Evolutionary conservation across 2,888 invertebrate genomes (phyloP).

Genomic region (Archips crataeganus): DNA sequence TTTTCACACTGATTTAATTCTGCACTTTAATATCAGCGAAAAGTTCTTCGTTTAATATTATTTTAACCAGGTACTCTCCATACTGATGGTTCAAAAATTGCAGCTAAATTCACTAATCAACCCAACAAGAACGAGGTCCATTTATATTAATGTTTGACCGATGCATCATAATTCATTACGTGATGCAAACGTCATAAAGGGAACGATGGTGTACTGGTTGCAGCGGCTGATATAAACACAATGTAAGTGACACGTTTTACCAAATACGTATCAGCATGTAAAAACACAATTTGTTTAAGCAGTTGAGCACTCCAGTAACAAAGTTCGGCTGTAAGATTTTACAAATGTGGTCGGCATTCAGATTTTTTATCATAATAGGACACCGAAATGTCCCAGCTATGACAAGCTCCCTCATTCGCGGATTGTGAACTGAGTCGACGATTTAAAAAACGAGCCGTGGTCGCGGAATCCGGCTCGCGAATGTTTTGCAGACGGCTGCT

Average conservation of each 20-base stretch:
- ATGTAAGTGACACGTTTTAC: slow-evolving; percentile 32
- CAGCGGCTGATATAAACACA: slow-evolving; percentile 33
- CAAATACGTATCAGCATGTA: slow-evolving; percentile 21
- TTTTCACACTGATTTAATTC: no score
- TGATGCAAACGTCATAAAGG: neutral
- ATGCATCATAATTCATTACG: neutral
- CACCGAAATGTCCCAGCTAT: slow-evolving; percentile 81
- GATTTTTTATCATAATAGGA: slow-evolving; percentile 76
- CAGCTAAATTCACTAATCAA: neutral
- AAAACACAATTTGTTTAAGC: slow-evolving; percentile 27
- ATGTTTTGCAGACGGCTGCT: slow-evolving; percentile 85
- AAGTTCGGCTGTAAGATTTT: slow-evolving; percentile 59
- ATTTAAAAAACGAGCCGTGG: slow-evolving; percentile 79
- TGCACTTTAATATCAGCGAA: no score
- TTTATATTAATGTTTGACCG: neutral
- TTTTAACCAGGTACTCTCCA: no score
- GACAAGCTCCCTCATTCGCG: slow-evolving; percentile 83
- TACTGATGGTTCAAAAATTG: neutral
- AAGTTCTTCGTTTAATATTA: neutral
- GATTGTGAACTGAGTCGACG: slow-evolving; percentile 77
- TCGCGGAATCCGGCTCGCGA: slow-evolving; percentile 80
- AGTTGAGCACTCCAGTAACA: slow-evolving; percentile 17
- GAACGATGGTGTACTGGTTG: neutral
- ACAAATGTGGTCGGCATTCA: slow-evolving; percentile 67
- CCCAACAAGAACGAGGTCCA: neutral